A percentile compares a stretch with the other conserved stretches of the same genome.
Conservation (phyloP, 2,797 vertebrate genomes). For the Gambusia yucatana region DNA sequence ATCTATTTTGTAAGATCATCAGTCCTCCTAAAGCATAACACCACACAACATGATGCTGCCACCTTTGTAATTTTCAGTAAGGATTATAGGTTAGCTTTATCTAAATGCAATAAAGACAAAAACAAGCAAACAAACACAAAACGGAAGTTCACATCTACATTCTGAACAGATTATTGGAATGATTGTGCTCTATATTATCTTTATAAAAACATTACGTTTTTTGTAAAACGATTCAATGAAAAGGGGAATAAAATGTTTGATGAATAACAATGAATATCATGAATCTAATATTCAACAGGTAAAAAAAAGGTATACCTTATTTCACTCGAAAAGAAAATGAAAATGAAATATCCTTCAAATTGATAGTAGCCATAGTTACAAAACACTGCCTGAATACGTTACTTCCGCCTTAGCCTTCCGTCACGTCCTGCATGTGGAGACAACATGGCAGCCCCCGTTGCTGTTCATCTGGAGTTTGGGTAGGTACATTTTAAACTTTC, state of each 20-base stretch:
- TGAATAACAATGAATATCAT: not conserved
- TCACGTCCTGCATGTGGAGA: slow-evolving; percentile 67
- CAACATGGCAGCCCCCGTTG: slow-evolving; percentile 92
- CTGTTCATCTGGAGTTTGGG: slow-evolving; percentile 91
- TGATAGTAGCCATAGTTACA: not conserved
- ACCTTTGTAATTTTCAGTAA: not conserved
- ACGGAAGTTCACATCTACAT: not conserved
- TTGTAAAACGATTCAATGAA: not conserved
- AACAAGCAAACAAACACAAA: not conserved
- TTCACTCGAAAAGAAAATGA: not conserved
- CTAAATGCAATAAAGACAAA: not conserved
- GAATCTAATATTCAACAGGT: not conserved
- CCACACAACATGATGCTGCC: not conserved
- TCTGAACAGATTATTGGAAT: not conserved
- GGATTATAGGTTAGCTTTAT: not conserved
- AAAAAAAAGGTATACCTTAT: not conserved
- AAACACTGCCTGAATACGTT: slow-evolving; percentile 22
- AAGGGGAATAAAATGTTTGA: not conserved
- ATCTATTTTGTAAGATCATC: not conserved
- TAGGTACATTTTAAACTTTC: slow-evolving; percentile 67
- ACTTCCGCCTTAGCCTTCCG: slow-evolving; percentile 53
- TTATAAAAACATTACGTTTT: not conserved
- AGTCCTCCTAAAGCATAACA: not conserved
- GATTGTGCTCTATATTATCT: not conserved
- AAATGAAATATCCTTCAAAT: not conserved